Base-by-base conservation (phyloP, 2,113 vertebrate genomes). In the Fregata magnificens region DNA sequence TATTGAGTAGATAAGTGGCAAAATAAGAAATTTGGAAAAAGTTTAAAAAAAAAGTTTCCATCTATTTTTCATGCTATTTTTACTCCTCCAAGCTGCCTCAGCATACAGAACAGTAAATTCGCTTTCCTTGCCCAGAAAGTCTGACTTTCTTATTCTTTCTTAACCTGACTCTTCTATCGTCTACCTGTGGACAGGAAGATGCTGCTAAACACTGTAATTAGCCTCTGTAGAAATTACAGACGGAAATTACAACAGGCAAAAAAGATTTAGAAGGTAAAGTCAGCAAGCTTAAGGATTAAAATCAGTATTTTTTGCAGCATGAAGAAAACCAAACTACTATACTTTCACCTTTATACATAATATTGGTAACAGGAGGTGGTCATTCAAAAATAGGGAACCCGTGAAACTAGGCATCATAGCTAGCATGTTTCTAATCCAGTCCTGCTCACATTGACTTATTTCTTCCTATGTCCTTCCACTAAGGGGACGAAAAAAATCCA, bases 221-320 rank as follows among this genome's bases (percentile, higher is more conserved):
- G 78, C 58, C 24, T 67, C 90, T 80, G 34, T 28, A 21, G 42
- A 96, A 97, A 98, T 98, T 97, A 98, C 87, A 96, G 80, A 55
- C 97, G 88, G 97, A 96, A 98, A 98, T 97, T 93, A 90, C 88
- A 97, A 96, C 13, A 95, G 93, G 88, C 88, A 98, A 97, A 97
- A 97, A 97, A 95, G 44, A 98, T 96, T 97, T 97, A 96, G 94
- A 98, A 90, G 80, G 89, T 82, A 97, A 98, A 98, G 91, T 97
- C 94, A 97, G 91, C 92, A 98, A 95, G 58, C 95, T 98, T 96
- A 96, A 86, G 94, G 91, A 98, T n/a, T 86, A 88, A 95, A 94
- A 81, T 62, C 24, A 42, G 10, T 58, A 40, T 44, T 18, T 67
- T 81, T 53, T 63, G 31, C 25, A 77, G 44, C 73, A 84, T 44